phyloP scores from a whole-genome alignment of 2,797 vertebrate species.

The Lagorchestes hirsutus region DNA sequence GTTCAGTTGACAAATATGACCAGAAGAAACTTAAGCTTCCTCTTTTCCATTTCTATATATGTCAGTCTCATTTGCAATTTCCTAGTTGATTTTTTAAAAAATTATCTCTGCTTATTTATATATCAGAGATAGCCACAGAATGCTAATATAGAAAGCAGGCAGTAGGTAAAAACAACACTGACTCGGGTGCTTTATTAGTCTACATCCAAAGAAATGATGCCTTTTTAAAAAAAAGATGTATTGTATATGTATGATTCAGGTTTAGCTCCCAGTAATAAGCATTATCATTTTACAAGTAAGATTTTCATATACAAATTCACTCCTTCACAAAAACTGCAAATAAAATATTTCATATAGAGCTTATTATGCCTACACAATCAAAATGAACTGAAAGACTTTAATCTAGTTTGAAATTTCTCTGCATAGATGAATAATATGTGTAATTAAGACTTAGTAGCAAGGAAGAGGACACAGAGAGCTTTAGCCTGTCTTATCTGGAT shows the following conservation, averaged over 20 bases:
- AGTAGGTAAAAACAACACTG: constrained; percentile 4
- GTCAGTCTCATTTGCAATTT: background rate
- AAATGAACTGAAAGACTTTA: background rate
- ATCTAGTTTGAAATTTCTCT: background rate
- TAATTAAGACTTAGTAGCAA: background rate
- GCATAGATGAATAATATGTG: background rate
- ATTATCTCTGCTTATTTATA: constrained; percentile 30
- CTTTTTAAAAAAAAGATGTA: background rate
- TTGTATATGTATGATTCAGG: background rate
- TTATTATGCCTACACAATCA: background rate
- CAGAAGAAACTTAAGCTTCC: constrained; percentile 60
- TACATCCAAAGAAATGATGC: background rate
- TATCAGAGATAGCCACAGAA: background rate
- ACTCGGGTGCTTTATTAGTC: background rate
- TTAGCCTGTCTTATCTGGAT: background rate
- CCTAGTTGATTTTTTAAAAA: background rate
- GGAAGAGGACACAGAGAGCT: background rate
- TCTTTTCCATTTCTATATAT: constrained; percentile 21
- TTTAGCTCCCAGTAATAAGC: background rate
- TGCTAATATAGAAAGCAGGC: background rate
- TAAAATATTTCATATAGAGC: background rate
- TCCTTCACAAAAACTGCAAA: background rate
- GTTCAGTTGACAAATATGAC: constrained; percentile 45
- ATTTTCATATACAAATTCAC: background rate
- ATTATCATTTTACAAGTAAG: background rate